A percentile compares a stretch with the other conserved stretches of the same genome.
Evolutionary conservation across 2,797 vertebrate species (phyloP).

Genomic region (Sebastiscus tertius): DNA sequence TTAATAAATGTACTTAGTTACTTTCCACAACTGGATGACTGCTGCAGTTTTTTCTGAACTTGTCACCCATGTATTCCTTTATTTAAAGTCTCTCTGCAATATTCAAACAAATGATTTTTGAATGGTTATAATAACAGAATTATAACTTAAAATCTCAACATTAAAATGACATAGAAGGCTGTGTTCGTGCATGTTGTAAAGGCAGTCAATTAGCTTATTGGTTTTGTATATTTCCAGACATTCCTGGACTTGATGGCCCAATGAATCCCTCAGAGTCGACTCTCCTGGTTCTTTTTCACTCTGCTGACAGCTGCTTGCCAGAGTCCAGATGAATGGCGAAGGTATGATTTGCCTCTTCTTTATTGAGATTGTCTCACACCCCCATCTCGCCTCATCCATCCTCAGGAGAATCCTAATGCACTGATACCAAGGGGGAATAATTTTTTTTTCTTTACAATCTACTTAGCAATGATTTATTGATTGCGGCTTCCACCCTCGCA

Average conservation of each 20-base stretch:
- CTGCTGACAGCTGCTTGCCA: constrained; percentile 67
- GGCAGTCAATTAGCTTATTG: neutral
- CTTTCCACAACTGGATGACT: neutral
- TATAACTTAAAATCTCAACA: neutral
- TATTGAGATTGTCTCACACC: constrained; percentile 92
- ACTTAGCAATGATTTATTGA: constrained; percentile 99
- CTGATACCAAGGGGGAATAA: constrained; percentile 91
- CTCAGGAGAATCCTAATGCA: constrained; percentile 93
- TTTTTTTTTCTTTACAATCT: constrained; percentile 98
- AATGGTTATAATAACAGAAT: neutral
- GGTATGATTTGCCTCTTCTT: constrained; percentile 88
- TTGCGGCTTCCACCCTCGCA: constrained; percentile 92
- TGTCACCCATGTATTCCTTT: neutral
- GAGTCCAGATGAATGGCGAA: constrained; percentile 88
- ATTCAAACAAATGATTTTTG: neutral
- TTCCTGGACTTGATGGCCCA: constrained; percentile 25
- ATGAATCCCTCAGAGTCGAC: constrained; percentile 37
- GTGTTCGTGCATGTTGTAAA: neutral
- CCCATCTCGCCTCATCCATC: constrained; percentile 72
- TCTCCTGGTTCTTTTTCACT: constrained; percentile 36
- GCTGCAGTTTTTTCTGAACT: neutral
- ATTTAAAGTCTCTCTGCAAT: neutral
- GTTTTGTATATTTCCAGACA: constrained; percentile 45
- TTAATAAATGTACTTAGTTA: neutral
- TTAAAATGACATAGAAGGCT: neutral